Base-by-base conservation (phyloP, 1,140 invertebrate genomes). In the Drosophila kanapiae region DNA sequence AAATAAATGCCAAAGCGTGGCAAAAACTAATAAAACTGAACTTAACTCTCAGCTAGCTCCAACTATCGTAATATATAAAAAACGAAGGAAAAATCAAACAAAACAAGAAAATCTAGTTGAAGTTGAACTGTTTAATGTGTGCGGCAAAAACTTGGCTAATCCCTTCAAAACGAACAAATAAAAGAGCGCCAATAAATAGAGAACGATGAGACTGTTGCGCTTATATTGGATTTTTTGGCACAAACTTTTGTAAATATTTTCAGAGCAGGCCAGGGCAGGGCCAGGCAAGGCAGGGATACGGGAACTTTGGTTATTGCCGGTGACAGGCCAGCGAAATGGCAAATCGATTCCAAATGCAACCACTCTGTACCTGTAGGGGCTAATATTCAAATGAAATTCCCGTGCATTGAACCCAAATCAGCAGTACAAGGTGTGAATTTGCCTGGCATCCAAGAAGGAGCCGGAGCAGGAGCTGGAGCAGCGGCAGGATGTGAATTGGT, bases 371-470 rank as follows among this genome's bases (percentile, higher is more conserved):
- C 43, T 23, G 45, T 45, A 37, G 33, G 64, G 49, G 58, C 82
- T 78, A 78, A 85, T 85, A 85, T 85, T 75, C 67, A 72, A 87
- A 87, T 80, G 71, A 70, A 77, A 80, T 83, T 83, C 53, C 45
- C 18, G 83, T 60, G 47, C 83, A 72, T 84, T 88, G 84, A 88
- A 88, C 84, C 48, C 68, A 16, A 33, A 18, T 43, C n/a, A 38
- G 49, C 38, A 43, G 29, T 45, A 71, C 62, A 78, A 88, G 84
- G 85, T 88, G 84, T 81, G 80, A 90, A 87, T 77, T 76, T 79
- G 75, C 75, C 69, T 53, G 82, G 61, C 62, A 63, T 56, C 65
- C 47, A 45, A 63, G 38, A 49, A 75, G 42, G 4, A 56, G 33
- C 11, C 18, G 31, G 14, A 14, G 38, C 58, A 10, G 57, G n/a